Evolutionary conservation across 2,888 invertebrate genomes (phyloP).

Genomic region (Drosophila borborema): DNA sequence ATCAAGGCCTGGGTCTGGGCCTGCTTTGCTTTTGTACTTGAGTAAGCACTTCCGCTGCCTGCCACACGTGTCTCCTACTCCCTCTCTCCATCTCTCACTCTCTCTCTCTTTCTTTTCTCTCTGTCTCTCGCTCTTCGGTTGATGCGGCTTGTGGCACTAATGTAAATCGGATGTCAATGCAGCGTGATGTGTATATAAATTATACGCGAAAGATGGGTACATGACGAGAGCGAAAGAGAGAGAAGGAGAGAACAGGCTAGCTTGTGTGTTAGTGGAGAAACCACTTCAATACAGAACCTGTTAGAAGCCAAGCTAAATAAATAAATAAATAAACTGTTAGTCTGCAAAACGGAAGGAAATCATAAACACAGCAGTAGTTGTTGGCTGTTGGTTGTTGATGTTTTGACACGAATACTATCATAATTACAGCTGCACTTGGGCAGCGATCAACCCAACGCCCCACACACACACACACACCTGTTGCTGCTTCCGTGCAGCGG

Average conservation of each 20-base stretch:
- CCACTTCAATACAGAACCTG: slow-evolving; percentile 67
- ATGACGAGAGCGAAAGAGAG: background rate
- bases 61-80: slow-evolving; percentile 53
- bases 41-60: slow-evolving; percentile 66
- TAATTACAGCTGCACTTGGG: slow-evolving; percentile 69
- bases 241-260: slow-evolving; percentile 2
- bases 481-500: slow-evolving; percentile 74
- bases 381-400: slow-evolving; percentile 45
- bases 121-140: background rate
- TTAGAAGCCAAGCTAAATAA: slow-evolving; percentile 69
- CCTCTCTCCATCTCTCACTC: background rate
- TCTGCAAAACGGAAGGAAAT: slow-evolving; percentile 83
- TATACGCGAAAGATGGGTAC: slow-evolving; percentile 41
- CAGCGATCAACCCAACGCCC: slow-evolving; percentile 43
- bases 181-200: slow-evolving; percentile 82
- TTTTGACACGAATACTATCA: slow-evolving; percentile 80
- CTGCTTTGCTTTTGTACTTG: slow-evolving; percentile 22
- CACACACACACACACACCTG: slow-evolving; percentile 61
- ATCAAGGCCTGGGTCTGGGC: slow-evolving; percentile 28
- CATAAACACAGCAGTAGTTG: slow-evolving; percentile 72
- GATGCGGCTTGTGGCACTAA: slow-evolving; percentile 67
- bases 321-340: slow-evolving; percentile 81
- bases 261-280: slow-evolving; percentile 18
- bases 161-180: slow-evolving; percentile 85
- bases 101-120: background rate